Percentiles rank a stretch among this genome's conserved stretches.
phyloP scores from a whole-genome alignment of 2,888 invertebrate genomes.

The Meta bourneti region DNA sequence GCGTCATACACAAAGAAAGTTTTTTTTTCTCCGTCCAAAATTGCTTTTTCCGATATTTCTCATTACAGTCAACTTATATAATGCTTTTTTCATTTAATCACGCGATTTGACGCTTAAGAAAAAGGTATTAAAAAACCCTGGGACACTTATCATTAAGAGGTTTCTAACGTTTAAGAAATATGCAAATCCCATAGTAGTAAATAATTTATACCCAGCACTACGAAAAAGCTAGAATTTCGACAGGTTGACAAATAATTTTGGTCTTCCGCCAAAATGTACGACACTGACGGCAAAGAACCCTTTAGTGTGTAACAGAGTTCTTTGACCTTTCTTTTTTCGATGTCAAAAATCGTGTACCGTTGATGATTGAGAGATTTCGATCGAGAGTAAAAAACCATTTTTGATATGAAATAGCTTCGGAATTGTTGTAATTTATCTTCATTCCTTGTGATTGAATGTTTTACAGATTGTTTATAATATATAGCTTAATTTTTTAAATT shows the following conservation, averaged over 20 bases:
- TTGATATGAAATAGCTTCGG: background rate
- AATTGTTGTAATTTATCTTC: background rate
- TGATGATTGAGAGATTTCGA: slow-evolving; percentile 4
- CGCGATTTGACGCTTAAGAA: too few species aligned
- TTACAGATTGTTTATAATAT: too few species aligned
- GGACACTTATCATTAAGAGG: too few species aligned
- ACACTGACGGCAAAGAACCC: background rate
- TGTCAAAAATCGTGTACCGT: slow-evolving; percentile 3
- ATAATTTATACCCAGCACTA: background rate
- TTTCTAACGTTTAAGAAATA: background rate
- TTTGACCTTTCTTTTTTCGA: slow-evolving; percentile 21
- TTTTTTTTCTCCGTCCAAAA: too few species aligned
- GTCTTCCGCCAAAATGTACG: background rate
- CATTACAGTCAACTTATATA: too few species aligned
- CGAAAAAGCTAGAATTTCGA: background rate
- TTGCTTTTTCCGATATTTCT: too few species aligned
- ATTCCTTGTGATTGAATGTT: too few species aligned
- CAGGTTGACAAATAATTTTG: background rate
- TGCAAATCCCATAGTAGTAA: background rate
- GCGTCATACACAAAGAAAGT: too few species aligned
- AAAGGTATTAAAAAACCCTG: too few species aligned
- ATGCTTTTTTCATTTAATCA: too few species aligned
- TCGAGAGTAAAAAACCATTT: background rate
- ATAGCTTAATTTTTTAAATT: too few species aligned
- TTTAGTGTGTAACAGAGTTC: slow-evolving; percentile 15